These are phyloP conservation scores for Hemitrygon akajei DNA, from an alignment of 2,797 vertebrate genomes.

Conservation along the genomic window DNA sequence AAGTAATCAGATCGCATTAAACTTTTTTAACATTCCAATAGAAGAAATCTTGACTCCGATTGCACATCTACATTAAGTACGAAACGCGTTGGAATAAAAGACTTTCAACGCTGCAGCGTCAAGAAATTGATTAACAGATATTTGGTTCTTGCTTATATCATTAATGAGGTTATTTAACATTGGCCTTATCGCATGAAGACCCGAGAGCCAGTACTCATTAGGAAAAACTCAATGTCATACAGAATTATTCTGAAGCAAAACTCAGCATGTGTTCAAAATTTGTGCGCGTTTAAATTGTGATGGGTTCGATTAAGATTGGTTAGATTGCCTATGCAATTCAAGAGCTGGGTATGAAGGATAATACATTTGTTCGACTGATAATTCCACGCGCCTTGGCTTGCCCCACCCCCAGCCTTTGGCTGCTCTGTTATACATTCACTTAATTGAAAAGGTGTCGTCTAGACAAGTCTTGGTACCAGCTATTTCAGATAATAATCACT, in stretches of 20 bases:
- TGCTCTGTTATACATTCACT: neutral
- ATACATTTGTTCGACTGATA: neutral
- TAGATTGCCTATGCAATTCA: neutral
- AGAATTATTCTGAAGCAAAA: neutral
- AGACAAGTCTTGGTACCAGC: conserved; percentile 44
- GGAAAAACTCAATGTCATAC: neutral
- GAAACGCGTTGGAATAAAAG: neutral
- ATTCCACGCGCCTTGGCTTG: neutral
- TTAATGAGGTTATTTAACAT: neutral
- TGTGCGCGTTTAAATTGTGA: neutral
- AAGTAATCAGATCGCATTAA: conserved; percentile 16
- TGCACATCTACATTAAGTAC: neutral
- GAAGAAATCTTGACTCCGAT: neutral
- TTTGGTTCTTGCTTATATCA: neutral
- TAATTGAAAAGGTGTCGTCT: conserved; percentile 45
- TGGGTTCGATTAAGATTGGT: neutral
- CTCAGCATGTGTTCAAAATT: neutral
- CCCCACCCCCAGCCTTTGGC: neutral
- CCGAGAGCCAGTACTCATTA: too few species aligned
- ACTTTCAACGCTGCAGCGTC: neutral
- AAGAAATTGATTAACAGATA: neutral
- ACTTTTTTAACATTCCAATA: neutral
- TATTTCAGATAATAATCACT: conserved; percentile 44
- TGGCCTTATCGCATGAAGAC: neutral
- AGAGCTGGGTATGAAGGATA: neutral